Evolutionary conservation across 2,113 vertebrate species (phyloP).

Genomic region (Peromyscus maniculatus): DNA sequence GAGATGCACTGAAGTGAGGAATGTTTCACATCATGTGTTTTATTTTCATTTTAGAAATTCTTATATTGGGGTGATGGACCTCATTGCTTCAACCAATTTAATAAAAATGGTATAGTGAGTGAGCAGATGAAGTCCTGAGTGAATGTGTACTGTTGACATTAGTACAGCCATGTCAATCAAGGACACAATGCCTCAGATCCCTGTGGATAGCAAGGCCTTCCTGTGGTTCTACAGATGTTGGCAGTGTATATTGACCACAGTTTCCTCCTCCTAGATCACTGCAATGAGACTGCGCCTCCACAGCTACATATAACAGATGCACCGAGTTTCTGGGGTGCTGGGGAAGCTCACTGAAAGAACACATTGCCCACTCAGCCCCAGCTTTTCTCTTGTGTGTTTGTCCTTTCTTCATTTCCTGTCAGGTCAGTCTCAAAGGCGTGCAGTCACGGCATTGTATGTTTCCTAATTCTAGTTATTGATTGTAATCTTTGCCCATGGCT

Average conservation of each 20-base stretch:
- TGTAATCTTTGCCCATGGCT: not conserved
- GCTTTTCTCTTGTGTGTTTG: not conserved
- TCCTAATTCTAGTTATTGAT: not conserved
- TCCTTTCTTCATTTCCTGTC: not conserved
- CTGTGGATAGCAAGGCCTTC: not conserved
- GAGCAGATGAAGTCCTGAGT: not conserved
- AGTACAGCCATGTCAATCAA: not conserved
- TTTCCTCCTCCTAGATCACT: not conserved
- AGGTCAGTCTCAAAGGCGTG: not conserved
- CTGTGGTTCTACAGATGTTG: not conserved
- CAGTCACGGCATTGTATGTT: not conserved
- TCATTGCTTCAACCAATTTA: not conserved
- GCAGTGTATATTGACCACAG: not conserved
- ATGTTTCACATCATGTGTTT: not conserved
- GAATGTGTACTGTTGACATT: not conserved
- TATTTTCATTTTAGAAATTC: constrained; percentile 14
- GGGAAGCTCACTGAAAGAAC: not conserved
- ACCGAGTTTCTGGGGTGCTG: not conserved
- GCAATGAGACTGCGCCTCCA: not conserved
- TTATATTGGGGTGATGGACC: not conserved
- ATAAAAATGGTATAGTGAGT: not conserved
- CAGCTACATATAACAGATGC: too few species aligned
- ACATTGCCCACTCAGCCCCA: too few species aligned
- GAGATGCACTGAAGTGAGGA: not conserved
- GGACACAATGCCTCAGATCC: not conserved